phyloP scores from a whole-genome alignment of 2,888 invertebrate species.

The Uloborus plumipes region DNA sequence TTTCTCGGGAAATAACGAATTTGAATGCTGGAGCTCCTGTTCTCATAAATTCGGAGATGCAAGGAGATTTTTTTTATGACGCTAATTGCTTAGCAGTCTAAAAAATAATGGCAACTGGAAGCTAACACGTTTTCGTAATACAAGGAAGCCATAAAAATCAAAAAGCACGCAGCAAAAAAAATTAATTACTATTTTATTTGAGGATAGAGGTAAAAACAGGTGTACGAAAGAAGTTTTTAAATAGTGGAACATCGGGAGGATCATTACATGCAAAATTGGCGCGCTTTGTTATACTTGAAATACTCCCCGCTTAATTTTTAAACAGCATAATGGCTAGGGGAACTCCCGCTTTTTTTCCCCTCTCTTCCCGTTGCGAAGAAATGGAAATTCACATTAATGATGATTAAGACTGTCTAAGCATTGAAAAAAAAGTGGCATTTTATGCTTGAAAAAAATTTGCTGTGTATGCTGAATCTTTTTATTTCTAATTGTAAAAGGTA shows the following conservation, averaged over 20 bases:
- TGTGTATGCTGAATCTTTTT: too few relatives aligned
- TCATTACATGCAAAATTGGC: constrained; percentile 38
- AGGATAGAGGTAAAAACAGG: constrained; percentile 28
- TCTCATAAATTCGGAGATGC: constrained; percentile 30
- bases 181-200: constrained; percentile 60
- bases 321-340: constrained; percentile 24
- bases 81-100: constrained; percentile 51
- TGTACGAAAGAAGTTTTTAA: constrained; percentile 40
- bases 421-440: too few relatives aligned
- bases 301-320: constrained; percentile 40
- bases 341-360: background rate
- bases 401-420: background rate
- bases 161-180: constrained; percentile 35
- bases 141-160: constrained; percentile 39
- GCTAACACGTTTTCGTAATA: constrained; percentile 53
- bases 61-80: constrained; percentile 36
- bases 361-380: constrained; percentile 1
- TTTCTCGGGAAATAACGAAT: constrained; percentile 42
- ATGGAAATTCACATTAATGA: constrained; percentile 28
- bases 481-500: too few relatives aligned
- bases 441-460: too few relatives aligned
- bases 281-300: constrained; percentile 43
- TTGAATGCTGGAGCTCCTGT: constrained; percentile 13
- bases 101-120: constrained; percentile 40
- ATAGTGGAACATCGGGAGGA: constrained; percentile 18